Percentiles rank a stretch among this genome's conserved stretches.
Evolutionary conservation across 2,797 vertebrate species (phyloP).

Genomic region (Spinus pinus): DNA sequence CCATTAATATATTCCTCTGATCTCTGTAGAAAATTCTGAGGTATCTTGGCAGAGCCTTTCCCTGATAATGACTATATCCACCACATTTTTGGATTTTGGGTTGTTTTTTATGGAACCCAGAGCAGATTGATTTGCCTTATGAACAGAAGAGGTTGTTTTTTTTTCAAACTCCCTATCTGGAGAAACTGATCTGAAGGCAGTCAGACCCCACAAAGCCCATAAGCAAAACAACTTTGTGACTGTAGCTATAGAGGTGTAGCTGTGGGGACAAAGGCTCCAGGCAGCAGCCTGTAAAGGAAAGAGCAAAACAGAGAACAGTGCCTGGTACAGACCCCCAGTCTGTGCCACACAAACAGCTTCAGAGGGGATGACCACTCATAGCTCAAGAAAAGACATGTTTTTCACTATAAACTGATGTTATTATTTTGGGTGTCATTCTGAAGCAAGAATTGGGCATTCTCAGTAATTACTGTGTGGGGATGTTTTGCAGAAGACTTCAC

Average conservation of each 20-base stretch:
- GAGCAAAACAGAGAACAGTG: neutral
- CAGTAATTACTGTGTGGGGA: neutral
- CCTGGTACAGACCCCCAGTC: neutral
- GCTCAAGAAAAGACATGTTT: neutral
- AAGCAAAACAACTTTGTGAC: neutral
- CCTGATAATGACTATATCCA: neutral
- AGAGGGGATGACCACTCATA: neutral
- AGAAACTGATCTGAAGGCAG: neutral
- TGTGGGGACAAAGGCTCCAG: neutral
- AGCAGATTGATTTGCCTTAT: neutral
- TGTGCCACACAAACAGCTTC: neutral
- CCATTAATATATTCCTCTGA: neutral
- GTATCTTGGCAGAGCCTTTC: neutral
- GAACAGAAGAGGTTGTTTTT: neutral
- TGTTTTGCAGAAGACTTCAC: neutral
- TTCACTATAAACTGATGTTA: neutral
- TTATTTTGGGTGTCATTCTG: neutral
- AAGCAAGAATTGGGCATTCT: neutral
- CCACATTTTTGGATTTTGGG: neutral
- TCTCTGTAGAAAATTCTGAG: neutral
- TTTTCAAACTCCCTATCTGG: neutral
- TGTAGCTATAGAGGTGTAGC: neutral
- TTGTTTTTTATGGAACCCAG: neutral
- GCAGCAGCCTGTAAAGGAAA: neutral
- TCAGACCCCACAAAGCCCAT: neutral